Base-by-base conservation (phyloP, 1,140 invertebrate genomes). In the Aphidius gifuensis region DNA sequence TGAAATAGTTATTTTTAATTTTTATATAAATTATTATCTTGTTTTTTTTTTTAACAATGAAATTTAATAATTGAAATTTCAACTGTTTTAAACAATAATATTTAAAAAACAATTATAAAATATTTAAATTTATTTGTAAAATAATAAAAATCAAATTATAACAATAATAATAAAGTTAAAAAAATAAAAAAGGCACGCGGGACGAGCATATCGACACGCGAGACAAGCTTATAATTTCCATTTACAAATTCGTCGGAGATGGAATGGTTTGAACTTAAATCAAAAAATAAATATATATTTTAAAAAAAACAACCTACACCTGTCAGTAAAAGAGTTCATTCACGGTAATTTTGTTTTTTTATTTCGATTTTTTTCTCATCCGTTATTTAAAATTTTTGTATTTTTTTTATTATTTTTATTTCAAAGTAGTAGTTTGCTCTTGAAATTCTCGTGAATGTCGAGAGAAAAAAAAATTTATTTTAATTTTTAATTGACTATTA, bases 151-250 rank as follows among this genome's bases (percentile, higher is more conserved):
- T 3, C 1, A 32, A 32, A 32, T 32, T 32, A 32, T 32, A 32
- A 32, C 2, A 32, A 32, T 32, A 32, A 32, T 32, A 32, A 32
- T 32, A 32, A 32, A 32, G 4, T 32, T 1, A 3, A 32, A 2
- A 32, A 32, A 32, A 32, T 1, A 32, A 32, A 32, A 32, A 32
- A 32, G 4, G 4, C 23, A 32, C 23, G 23, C 23, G 23, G 23
- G 38, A 53, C 11, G 50, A 53, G 11, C 50, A 38, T 39, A 62
- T 62, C 47, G 61, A 62, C 61, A 62, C 61, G 61, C 61, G 58
- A 54, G 55, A 62, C 54, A 57, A 46, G 61, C 54, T 62, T 58
- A 62, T 62, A 62, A 62, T 62, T 46, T 45, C 55, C 46, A 62
- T 62, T 49, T 49, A 16, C 61, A 50, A 62, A 62, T 62, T 62